A percentile compares a stretch with the other conserved stretches of the same genome.
phyloP scores from a whole-genome alignment of 2,797 vertebrate species.

The Anguilla marmorata region DNA sequence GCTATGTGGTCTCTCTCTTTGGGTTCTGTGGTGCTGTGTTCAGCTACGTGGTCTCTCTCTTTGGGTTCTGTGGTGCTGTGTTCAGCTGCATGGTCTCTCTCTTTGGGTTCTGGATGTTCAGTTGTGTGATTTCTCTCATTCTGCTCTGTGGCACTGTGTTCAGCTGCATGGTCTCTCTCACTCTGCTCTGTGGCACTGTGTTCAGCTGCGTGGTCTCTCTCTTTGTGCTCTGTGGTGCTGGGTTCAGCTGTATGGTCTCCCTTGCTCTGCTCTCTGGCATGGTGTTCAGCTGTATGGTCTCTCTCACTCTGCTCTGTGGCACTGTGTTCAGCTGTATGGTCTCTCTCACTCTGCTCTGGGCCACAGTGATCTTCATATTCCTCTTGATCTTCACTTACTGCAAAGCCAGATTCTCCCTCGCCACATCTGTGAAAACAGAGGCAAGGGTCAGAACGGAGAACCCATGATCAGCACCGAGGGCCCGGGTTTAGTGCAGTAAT shows the following conservation, averaged over 20 bases:
- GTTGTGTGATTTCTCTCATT: neutral
- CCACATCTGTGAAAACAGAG: neutral
- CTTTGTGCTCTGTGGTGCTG: slow-evolving; percentile 16
- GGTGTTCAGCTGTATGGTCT: slow-evolving; percentile 4
- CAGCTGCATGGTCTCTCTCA: neutral
- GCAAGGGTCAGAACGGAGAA: neutral
- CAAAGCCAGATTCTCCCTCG: slow-evolving; percentile 5
- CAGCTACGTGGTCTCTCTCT: slow-evolving; percentile 31
- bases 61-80: neutral
- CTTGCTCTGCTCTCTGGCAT: neutral
- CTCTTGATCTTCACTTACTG: slow-evolving; percentile 1
- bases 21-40: neutral
- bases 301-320: neutral
- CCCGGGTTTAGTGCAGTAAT: neutral
- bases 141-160: neutral
- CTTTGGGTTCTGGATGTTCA: slow-evolving; percentile 30
- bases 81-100: slow-evolving; percentile 9
- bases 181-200: neutral
- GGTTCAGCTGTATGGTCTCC: neutral
- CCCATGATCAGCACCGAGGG: neutral
- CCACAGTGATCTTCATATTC: slow-evolving; percentile 30
- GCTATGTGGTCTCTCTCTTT: neutral
- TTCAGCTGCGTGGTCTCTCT: slow-evolving; percentile 30
- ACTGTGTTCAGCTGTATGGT: neutral
- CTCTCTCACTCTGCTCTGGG: neutral